Conservation (phyloP, 2,797 vertebrate genomes). For the Ambastaia sidthimunki region DNA sequence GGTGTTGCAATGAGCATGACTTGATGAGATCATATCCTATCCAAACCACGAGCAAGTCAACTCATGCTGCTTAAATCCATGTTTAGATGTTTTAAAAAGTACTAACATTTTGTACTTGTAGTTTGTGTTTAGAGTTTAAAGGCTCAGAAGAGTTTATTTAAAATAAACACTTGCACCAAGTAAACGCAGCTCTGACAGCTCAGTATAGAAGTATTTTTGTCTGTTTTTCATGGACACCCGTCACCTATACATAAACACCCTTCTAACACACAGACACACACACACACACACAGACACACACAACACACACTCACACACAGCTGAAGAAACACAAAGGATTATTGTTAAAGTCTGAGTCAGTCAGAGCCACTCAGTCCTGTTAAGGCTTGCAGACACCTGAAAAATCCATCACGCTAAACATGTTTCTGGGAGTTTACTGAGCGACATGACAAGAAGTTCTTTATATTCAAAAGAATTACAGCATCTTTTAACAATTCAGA, state of each 20-base stretch:
- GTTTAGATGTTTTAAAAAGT: background rate
- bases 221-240: constrained; percentile 5
- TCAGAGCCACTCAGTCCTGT: constrained; percentile 53
- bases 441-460: background rate
- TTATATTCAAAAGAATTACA: constrained; percentile 20
- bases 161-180: background rate
- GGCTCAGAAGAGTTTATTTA: background rate
- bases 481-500: constrained; percentile 23
- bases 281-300: background rate
- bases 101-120: background rate
- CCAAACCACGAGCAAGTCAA: background rate
- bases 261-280: background rate
- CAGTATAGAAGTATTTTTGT: constrained; percentile 1
- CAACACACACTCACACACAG: constrained; percentile 4
- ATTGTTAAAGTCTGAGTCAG: constrained; percentile 62
- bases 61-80: background rate
- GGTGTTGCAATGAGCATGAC: no score
- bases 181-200: constrained; percentile 8
- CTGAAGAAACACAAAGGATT: constrained; percentile 68
- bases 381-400: constrained; percentile 54
- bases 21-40: background rate
- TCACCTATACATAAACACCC: background rate
- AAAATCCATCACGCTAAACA: constrained; percentile 46
- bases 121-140: background rate
- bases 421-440: constrained; percentile 10